Percentiles rank a stretch among this genome's conserved stretches.
These are phyloP conservation scores for Esox masquinongy DNA, from an alignment of 2,797 vertebrate species.

Conservation along the genomic window DNA sequence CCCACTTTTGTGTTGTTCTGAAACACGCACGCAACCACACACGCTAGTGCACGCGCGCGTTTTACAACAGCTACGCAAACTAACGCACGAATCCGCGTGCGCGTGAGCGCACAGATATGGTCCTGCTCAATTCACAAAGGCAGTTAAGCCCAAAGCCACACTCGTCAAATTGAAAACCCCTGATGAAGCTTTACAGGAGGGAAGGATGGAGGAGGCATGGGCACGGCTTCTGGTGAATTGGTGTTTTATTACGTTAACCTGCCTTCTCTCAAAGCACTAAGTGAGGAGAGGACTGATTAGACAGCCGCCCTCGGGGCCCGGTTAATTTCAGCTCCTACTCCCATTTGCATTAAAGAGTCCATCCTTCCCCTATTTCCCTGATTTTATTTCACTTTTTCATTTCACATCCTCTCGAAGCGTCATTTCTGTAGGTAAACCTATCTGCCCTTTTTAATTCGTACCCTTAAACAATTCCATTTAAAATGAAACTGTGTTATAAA, in stretches of 20 bases:
- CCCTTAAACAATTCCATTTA: constrained; percentile 70
- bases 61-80: neutral
- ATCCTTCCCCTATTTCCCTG: constrained; percentile 42
- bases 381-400: constrained; percentile 46
- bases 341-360: constrained; percentile 67
- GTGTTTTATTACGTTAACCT: constrained; percentile 66
- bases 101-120: neutral
- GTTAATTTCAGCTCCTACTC: constrained; percentile 65
- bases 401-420: constrained; percentile 46
- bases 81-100: neutral
- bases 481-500: constrained; percentile 64
- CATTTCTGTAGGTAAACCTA: constrained; percentile 60
- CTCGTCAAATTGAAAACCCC: constrained; percentile 53
- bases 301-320: constrained; percentile 54
- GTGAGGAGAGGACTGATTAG: constrained; percentile 62
- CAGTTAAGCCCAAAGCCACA: constrained; percentile 48
- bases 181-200: neutral
- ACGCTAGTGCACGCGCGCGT: neutral
- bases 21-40: constrained; percentile 1
- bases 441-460: constrained; percentile 64
- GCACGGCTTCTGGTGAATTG: constrained; percentile 15
- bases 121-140: constrained; percentile 39
- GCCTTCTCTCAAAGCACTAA: constrained; percentile 53
- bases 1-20: constrained; percentile 47
- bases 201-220: constrained; percentile 14